These are phyloP conservation scores for Apistogramma diplotaenia DNA, from an alignment of 2,113 vertebrate species.

Conservation along the genomic window DNA sequence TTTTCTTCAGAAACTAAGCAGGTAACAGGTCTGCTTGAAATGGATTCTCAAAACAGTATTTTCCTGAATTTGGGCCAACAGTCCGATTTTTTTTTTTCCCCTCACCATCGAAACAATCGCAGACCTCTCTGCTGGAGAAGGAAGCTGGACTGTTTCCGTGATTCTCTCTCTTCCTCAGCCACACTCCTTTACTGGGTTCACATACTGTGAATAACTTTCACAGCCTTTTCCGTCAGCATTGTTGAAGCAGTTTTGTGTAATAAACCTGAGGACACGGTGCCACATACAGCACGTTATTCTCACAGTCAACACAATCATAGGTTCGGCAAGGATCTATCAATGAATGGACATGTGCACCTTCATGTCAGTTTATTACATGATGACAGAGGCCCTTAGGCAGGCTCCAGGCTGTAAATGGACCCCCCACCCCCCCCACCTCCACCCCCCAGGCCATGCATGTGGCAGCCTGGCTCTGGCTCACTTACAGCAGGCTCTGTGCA, in stretches of 20 bases:
- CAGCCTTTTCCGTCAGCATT: not conserved
- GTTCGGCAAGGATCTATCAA: not conserved
- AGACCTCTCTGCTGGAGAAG: not conserved
- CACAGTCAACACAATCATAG: not conserved
- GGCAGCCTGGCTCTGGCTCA: not conserved
- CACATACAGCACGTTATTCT: not conserved
- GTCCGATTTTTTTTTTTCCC: no score
- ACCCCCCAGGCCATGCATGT: not conserved
- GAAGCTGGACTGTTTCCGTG: not conserved
- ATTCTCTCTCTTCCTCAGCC: not conserved
- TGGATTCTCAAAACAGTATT: no score
- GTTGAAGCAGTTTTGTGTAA: not conserved
- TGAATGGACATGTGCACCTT: not conserved
- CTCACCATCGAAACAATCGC: not conserved
- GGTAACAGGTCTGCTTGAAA: not conserved
- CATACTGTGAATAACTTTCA: not conserved
- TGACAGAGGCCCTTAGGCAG: not conserved
- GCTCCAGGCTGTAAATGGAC: not conserved
- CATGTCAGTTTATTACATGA: slow-evolving; percentile 28
- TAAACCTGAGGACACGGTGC: not conserved
- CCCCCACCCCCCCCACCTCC: not conserved
- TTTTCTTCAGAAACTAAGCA: not conserved
- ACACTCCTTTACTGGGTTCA: not conserved
- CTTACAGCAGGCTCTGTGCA: not conserved
- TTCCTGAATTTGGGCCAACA: no score